These are phyloP conservation scores for Clitarchus hookeri DNA, from an alignment of 2,888 invertebrate species.

Conservation along the genomic window DNA sequence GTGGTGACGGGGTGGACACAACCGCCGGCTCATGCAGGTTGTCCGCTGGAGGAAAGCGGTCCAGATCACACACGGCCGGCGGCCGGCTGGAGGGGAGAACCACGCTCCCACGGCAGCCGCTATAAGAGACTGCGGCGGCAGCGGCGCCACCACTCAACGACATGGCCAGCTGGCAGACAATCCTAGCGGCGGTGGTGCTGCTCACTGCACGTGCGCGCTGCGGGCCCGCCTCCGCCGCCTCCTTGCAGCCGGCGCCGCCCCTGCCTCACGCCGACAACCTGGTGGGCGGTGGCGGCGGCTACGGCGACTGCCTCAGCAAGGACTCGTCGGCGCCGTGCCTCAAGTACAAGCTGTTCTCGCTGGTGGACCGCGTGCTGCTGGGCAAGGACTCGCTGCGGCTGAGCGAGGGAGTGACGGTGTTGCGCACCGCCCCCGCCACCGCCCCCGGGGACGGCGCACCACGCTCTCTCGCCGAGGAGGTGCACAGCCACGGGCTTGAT, in stretches of 20 bases:
- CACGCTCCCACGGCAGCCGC: neutral
- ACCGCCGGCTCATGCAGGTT: neutral
- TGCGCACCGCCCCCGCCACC: conserved; percentile 67
- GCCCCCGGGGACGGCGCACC: conserved; percentile 76
- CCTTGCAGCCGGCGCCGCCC: conserved; percentile 29
- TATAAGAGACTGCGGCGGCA: neutral
- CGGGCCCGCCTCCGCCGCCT: conserved; percentile 29
- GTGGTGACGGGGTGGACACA: neutral
- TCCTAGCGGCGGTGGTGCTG: neutral
- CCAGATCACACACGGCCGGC: conserved; percentile 21
- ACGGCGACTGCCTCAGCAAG: conserved; percentile 78
- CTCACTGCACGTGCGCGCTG: neutral
- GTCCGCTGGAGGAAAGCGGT: conserved; percentile 20
- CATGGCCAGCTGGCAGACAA: neutral
- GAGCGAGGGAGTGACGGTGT: conserved; percentile 82
- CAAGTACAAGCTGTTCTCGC: conserved; percentile 84
- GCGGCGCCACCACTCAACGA: neutral
- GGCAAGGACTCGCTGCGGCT: conserved; percentile 79
- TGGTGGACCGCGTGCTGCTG: conserved; percentile 82
- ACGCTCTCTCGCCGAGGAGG: conserved; percentile 58
- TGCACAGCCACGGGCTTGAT: conserved; percentile 57
- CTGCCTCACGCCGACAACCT: conserved; percentile 69
- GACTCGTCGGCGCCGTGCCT: conserved; percentile 79
- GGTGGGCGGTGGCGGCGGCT: conserved; percentile 74
- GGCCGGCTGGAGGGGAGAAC: neutral